phyloP scores from a whole-genome alignment of 2,888 invertebrate genomes.

The Pegoplata infirma region DNA sequence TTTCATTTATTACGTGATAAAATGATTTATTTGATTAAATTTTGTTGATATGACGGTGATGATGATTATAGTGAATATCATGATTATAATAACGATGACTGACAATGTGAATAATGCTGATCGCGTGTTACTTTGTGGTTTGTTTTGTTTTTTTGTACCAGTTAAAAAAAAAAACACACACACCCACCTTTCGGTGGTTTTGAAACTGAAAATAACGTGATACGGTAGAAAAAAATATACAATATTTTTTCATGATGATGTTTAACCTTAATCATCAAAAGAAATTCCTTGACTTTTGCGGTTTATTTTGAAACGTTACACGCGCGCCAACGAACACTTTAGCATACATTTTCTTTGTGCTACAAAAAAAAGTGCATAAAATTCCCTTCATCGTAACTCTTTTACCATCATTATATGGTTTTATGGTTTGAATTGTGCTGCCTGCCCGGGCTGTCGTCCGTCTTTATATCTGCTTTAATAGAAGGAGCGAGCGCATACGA shows the following conservation, averaged over 20 bases:
- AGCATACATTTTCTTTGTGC: not conserved
- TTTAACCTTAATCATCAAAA: slow-evolving; percentile 24
- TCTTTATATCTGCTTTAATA: not conserved
- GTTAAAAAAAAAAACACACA: not conserved
- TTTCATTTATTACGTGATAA: slow-evolving; percentile 44
- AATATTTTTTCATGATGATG: no score
- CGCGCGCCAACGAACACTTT: not conserved
- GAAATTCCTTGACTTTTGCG: slow-evolving; percentile 20
- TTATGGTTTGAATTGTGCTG: not conserved
- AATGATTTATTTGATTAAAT: slow-evolving; percentile 25
- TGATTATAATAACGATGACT: not conserved
- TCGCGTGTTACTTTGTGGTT: slow-evolving; percentile 44
- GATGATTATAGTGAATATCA: not conserved
- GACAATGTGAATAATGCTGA: not conserved
- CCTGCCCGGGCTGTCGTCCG: not conserved
- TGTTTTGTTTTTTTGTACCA: not conserved
- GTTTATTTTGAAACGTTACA: not conserved
- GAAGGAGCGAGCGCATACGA: slow-evolving; percentile 65
- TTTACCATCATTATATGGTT: not conserved
- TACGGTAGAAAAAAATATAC: slow-evolving; percentile 1
- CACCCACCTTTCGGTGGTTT: slow-evolving; percentile 7
- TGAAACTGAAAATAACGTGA: not conserved
- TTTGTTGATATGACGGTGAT: not conserved
- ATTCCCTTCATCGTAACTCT: not conserved
- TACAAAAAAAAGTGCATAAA: slow-evolving; percentile 6